Base-by-base conservation (phyloP, 2,888 invertebrate species). In the Nephrotoma guestfalica region DNA sequence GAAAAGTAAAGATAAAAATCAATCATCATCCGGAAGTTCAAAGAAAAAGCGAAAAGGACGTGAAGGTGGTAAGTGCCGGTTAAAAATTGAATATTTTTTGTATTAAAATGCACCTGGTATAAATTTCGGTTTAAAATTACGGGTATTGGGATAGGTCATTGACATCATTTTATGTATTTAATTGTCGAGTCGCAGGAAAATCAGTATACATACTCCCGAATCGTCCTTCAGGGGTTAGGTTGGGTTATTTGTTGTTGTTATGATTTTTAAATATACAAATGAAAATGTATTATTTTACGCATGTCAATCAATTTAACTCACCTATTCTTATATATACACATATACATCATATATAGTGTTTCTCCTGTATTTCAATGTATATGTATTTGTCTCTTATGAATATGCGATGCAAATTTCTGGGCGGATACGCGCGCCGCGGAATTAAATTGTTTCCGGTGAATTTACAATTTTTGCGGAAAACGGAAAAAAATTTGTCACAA, bases 41-140 rank as follows among this genome's bases (percentile, higher is more conserved):
- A 96, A 96, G 92, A 96, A 96, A 92, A 96, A 96, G 91, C 93
- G 96, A 89, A 96, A 96, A 92, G 96, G 96, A 89, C 93, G 96
- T 89, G 96, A 96, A 90, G 96, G 95, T 93, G 95, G 95, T 95
- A 92, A 93, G 51, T 43, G 45, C 6, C 30, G 30, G 2, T 43
- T 13, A 43, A 43, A 30, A 43, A 13, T 41, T 18, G 7, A n/a
- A 42, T n/a, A 15, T 85, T 13, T 84, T 84, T 30, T 84, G 13
- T 85, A 41, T 30, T 85, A 11, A 42, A 85, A 85, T 51, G 15
- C 0, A 51, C 15, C 43, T 43, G 43, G 43, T 43, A 43, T 43
- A 51, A 15, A 51, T 51, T 51, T 71, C n/a, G 51, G 71, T 71
- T 30, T 30, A 30, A 30, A 30, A 6, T 6, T 15, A 71, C 30